Evolutionary conservation across 2,113 vertebrate genomes (phyloP).

Genomic region (Lepus americanus): DNA sequence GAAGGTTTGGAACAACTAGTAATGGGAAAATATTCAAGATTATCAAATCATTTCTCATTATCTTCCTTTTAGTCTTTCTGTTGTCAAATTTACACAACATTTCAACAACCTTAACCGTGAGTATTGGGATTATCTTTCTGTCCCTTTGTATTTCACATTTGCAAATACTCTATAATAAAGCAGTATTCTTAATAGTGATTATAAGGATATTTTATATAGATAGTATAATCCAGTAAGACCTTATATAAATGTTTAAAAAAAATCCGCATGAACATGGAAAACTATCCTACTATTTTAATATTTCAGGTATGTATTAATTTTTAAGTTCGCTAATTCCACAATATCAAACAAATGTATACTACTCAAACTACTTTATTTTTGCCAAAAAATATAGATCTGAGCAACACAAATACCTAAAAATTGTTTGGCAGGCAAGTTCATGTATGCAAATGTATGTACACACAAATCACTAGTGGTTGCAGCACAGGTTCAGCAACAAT

Average conservation of each 20-base stretch:
- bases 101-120: not conserved
- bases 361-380: too few species aligned
- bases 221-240: too few species aligned
- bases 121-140: not conserved
- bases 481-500: not conserved
- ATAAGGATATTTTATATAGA: too few species aligned
- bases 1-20: not conserved
- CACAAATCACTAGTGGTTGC: not conserved
- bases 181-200: not conserved
- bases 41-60: not conserved
- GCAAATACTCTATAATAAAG: slow-evolving; percentile 14
- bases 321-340: too few species aligned
- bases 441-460: too few species aligned
- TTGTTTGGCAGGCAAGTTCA: not conserved
- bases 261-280: too few species aligned
- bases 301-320: too few species aligned
- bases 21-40: not conserved
- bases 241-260: too few species aligned
- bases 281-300: too few species aligned
- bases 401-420: not conserved
- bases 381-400: not conserved
- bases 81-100: not conserved
- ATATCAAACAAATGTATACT: too few species aligned
- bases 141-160: slow-evolving; percentile 30
- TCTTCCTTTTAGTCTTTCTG: too few species aligned